Evolutionary conservation across 2,888 invertebrate genomes (phyloP), one percentile per base, ranked within the genome.

Genomic region (Eilema caniola): DNA sequence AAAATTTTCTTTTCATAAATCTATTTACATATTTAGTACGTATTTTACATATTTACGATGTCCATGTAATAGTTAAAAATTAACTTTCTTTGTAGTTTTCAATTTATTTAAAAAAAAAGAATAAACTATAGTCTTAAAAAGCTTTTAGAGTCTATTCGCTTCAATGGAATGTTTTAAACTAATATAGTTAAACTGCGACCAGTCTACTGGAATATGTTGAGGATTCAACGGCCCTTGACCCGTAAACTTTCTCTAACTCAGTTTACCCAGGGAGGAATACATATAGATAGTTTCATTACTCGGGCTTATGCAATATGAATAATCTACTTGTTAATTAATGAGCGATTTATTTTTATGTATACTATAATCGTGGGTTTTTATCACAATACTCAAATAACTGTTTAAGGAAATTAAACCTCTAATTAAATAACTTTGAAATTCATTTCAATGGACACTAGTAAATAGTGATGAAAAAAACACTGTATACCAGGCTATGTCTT

Each of bases 201-300:
- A 88, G 86, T 89, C 85, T 73, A 75, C 83, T 79, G 81, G 85
- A 88, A 88, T 87, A 86, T 89, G 88, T 85, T 79, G 84, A 87
- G 85, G 80, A 85, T 74, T 73, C 78, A 83, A 71, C 80, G 91
- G 89, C 86, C 89, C 88, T 90, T 91, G 90, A 92, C 91, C 92
- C 87, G 81, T 67, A 87, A 90, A 92, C 89, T 92, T 91, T 90
- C 86, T 82, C 83, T 72, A 87, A 90, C 88, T 89, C 80, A 71
- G 74, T 78, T 83, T 83, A 83, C 80, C 71, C 76, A 82, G 81
- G 83, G 84, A 83, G 86, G 84, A 84, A 90, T 90, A 90, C 90
- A 92, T 89, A 88, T 84, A 83, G 82, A 82, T 76, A 79, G 89
- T 89, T 86, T 87, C 80, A 66, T 70, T 75, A 74, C 80, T 80